phyloP scores from a whole-genome alignment of 2,888 invertebrate species.

The Shargacucullia verbasci region DNA sequence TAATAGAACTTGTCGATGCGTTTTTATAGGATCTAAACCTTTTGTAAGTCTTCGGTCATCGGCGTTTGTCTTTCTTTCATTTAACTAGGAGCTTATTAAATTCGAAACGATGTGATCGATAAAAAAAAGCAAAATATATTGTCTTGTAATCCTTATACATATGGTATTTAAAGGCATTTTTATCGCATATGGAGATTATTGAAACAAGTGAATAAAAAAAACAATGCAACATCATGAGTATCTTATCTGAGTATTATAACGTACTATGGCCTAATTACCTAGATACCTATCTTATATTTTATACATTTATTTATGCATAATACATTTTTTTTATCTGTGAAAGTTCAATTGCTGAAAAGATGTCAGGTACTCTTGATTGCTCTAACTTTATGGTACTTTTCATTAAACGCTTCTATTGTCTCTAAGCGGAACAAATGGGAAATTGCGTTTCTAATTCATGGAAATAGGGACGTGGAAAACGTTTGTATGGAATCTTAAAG shows the following conservation, averaged over 20 bases:
- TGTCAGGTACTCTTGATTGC: constrained; percentile 26
- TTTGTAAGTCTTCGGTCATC: constrained; percentile 25
- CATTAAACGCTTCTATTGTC: constrained; percentile 53
- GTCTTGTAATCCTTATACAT: no score
- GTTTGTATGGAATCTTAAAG: constrained; percentile 23
- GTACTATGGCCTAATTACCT: background rate
- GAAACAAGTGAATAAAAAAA: no score
- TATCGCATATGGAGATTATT: no score
- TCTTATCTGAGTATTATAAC: background rate
- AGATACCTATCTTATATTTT: background rate
- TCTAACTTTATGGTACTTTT: constrained; percentile 42
- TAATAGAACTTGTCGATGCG: constrained; percentile 17
- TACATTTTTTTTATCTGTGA: constrained; percentile 24
- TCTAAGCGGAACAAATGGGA: constrained; percentile 59
- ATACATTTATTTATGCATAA: constrained; percentile 1
- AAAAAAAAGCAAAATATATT: no score
- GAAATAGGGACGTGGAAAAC: constrained; percentile 68
- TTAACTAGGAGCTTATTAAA: no score
- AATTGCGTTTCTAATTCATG: constrained; percentile 71
- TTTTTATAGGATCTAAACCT: constrained; percentile 6
- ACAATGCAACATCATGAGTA: no score
- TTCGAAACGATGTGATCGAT: no score
- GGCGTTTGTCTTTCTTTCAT: background rate
- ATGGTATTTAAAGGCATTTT: no score
- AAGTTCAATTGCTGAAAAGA: constrained; percentile 29